Evolutionary conservation across 30 jellyfish, hydroid and myxozoan genomes (phyloP).

Genomic region (Chrysaora quinquecirrha): DNA sequence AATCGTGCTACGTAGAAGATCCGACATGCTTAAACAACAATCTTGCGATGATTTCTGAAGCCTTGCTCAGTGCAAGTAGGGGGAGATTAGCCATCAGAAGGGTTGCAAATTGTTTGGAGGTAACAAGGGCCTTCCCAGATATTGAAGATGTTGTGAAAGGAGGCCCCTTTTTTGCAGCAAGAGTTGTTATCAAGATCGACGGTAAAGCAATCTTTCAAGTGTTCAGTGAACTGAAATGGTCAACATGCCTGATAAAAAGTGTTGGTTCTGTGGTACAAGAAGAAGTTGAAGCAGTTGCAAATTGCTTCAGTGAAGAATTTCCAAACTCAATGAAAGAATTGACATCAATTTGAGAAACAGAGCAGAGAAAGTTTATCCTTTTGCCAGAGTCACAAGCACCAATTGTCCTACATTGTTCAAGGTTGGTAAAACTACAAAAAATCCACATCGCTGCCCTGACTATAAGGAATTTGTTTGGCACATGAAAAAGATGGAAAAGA

Average conservation of each 20-base stretch:
- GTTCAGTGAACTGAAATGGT: background rate
- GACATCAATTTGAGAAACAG: background rate
- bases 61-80: background rate
- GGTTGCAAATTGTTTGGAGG: background rate
- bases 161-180: conserved; percentile 1
- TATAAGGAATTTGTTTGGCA: background rate
- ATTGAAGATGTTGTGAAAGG: background rate
- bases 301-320: background rate
- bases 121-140: background rate
- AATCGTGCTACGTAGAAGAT: background rate
- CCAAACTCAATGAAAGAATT: background rate
- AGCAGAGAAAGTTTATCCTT: background rate
- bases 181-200: background rate
- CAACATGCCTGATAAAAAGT: background rate
- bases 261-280: too few relatives aligned
- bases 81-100: background rate
- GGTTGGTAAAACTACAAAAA: background rate
- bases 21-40: background rate
- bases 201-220: background rate
- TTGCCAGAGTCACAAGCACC: background rate
- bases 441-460: conserved; percentile 1
- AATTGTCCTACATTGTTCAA: background rate
- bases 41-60: background rate
- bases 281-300: background rate
- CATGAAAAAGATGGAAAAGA: background rate